These are phyloP conservation scores for Gallinago media DNA, from an alignment of 2,113 vertebrate species.

Conservation along the genomic window DNA sequence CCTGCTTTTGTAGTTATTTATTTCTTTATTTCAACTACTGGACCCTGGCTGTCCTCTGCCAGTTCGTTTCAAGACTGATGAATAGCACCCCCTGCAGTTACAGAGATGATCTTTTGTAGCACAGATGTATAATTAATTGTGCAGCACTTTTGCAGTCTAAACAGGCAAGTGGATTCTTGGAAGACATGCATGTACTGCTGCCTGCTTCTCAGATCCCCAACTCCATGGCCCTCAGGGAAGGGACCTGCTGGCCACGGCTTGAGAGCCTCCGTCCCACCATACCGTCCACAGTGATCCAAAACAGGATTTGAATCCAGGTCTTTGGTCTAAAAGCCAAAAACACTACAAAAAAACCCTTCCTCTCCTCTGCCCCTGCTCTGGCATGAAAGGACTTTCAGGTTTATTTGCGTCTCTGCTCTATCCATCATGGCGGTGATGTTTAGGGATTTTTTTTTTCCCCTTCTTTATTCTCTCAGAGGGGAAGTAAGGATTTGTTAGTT, in stretches of 20 bases:
- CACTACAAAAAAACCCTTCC: neutral
- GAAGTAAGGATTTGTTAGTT: neutral
- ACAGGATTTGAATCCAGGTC: neutral
- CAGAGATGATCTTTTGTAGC: slow-evolving; percentile 36
- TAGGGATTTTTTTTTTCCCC: neutral
- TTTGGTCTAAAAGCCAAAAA: neutral
- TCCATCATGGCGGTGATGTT: neutral
- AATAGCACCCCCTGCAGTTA: slow-evolving; percentile 65
- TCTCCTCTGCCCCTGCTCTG: neutral
- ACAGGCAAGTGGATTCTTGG: slow-evolving; percentile 8
- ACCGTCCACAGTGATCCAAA: neutral
- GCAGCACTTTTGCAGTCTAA: slow-evolving; percentile 41
- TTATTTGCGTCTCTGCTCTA: neutral
- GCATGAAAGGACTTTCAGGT: neutral
- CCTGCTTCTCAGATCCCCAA: neutral
- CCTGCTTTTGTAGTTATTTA: slow-evolving; percentile 56
- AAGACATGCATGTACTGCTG: neutral
- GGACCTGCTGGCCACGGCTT: neutral
- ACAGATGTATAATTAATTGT: slow-evolving; percentile 59
- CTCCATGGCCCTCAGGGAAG: neutral
- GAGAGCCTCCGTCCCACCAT: neutral
- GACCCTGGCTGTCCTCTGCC: slow-evolving; percentile 44
- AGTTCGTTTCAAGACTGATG: slow-evolving; percentile 41
- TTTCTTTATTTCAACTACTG: slow-evolving; percentile 45
- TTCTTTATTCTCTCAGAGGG: neutral